A percentile compares a stretch with the other conserved stretches of the same genome.
These are phyloP conservation scores for Penaeus japonicus DNA, from an alignment of 1,140 invertebrate genomes.

Conservation along the genomic window DNA sequence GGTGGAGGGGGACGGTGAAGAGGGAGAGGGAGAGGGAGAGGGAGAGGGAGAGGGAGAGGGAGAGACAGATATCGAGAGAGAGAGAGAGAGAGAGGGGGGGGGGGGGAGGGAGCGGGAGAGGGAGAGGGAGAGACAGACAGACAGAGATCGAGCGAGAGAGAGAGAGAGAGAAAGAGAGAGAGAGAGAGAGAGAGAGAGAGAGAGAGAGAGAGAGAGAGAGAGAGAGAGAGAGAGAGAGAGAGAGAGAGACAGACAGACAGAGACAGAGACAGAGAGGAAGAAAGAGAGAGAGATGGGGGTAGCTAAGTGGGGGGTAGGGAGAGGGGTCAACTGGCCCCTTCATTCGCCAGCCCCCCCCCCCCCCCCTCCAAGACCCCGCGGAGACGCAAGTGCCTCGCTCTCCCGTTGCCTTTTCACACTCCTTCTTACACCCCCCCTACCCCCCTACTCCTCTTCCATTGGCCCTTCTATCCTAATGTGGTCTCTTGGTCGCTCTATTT, in stretches of 20 bases:
- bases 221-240: neutral
- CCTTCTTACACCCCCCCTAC: too few relatives aligned
- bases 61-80: too few relatives aligned
- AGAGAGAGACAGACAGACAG: neutral
- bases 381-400: too few relatives aligned
- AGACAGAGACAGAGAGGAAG: neutral
- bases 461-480: accelerated
- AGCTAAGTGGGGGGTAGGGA: neutral
- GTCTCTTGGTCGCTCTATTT: too few relatives aligned
- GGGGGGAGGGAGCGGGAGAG: too few relatives aligned
- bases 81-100: too few relatives aligned
- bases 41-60: too few relatives aligned
- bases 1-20: too few relatives aligned
- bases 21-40: too few relatives aligned
- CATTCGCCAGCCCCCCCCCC: neutral
- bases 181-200: neutral
- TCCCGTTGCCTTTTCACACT: too few relatives aligned
- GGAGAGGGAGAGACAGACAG: neutral
- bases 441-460: too few relatives aligned
- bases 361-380: neutral
- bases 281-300: neutral
- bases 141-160: neutral
- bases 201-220: neutral
- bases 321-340: conserved; percentile 12
- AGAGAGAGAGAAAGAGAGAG: neutral